Conservation (phyloP, 1,140 invertebrate genomes). For the Trissolcus basalis region DNA sequence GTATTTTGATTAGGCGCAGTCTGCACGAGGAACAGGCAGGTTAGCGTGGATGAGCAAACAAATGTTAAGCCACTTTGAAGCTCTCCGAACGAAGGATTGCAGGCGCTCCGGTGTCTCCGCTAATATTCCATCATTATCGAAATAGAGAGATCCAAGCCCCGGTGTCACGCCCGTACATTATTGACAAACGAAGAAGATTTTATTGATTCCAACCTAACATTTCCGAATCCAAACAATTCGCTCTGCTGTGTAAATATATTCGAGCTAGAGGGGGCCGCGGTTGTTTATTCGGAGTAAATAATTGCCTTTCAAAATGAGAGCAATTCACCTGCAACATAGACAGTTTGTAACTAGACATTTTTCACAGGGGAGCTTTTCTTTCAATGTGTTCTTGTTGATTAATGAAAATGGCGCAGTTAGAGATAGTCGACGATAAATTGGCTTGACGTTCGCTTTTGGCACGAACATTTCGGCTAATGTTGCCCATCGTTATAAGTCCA, state of each 20-base stretch:
- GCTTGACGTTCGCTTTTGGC: conserved; percentile 36
- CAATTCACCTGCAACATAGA: conserved; percentile 51
- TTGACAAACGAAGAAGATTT: conserved; percentile 61
- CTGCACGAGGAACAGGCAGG: conserved; percentile 36
- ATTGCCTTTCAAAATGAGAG: conserved; percentile 56
- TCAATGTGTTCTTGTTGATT: conserved; percentile 31
- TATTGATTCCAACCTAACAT: conserved; percentile 55
- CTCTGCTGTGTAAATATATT: conserved; percentile 45
- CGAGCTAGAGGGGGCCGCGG: conserved; percentile 31
- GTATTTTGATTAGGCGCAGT: conserved; percentile 45
- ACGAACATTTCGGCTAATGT: conserved; percentile 22
- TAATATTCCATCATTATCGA: conserved; percentile 60
- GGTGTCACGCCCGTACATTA: conserved; percentile 55
- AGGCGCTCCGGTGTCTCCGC: conserved; percentile 36
- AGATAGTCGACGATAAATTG: conserved; percentile 32
- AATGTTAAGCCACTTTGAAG: conserved; percentile 55
- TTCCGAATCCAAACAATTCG: conserved; percentile 55
- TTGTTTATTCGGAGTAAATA: conserved; percentile 52
- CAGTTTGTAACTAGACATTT: conserved; percentile 49
- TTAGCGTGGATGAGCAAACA: conserved; percentile 56
- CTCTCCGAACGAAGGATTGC: conserved; percentile 43
- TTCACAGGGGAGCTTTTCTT: conserved; percentile 42
- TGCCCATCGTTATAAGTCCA: conserved; percentile 7
- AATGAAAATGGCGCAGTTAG: conserved; percentile 41
- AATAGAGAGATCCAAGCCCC: conserved; percentile 40